A percentile compares a stretch with the other conserved stretches of the same genome.
These are phyloP conservation scores for Pseudomyrmex gracilis DNA, from an alignment of 1,140 invertebrate species.

Conservation along the genomic window DNA sequence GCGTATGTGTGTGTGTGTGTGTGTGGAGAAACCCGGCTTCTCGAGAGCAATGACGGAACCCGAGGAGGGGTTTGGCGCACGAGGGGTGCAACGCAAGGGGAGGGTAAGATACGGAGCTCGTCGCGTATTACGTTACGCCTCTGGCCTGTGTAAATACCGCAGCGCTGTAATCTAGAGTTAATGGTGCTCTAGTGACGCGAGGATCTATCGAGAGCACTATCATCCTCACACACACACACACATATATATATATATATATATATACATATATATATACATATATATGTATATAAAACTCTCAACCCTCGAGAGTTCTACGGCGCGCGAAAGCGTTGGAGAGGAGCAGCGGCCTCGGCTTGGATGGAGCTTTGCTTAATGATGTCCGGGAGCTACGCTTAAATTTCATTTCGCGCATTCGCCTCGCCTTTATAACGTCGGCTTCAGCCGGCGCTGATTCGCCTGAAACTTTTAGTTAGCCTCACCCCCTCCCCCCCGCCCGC, in stretches of 20 bases:
- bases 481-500: too few relatives aligned
- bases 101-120: conserved; percentile 55
- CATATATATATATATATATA: too few relatives aligned
- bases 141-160: conserved; percentile 78
- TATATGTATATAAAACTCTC: neutral
- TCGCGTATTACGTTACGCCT: conserved; percentile 77
- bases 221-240: conserved; percentile 30
- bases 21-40: neutral
- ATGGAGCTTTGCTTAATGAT: conserved; percentile 62
- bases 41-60: neutral
- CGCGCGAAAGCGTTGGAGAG: conserved; percentile 30
- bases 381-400: conserved; percentile 55
- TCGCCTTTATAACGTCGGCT: conserved; percentile 22
- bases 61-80: neutral
- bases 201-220: conserved; percentile 67
- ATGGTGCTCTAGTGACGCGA: conserved; percentile 77
- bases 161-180: conserved; percentile 81
- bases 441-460: conserved; percentile 29
- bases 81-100: conserved; percentile 6
- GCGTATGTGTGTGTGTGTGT: too few relatives aligned
- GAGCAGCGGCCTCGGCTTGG: conserved; percentile 21
- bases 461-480: conserved; percentile 21
- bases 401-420: conserved; percentile 50
- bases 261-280: too few relatives aligned
- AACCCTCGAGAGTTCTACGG: conserved; percentile 62